phyloP scores from a whole-genome alignment of 2,888 invertebrate genomes.

The Scotopteryx bipunctaria region DNA sequence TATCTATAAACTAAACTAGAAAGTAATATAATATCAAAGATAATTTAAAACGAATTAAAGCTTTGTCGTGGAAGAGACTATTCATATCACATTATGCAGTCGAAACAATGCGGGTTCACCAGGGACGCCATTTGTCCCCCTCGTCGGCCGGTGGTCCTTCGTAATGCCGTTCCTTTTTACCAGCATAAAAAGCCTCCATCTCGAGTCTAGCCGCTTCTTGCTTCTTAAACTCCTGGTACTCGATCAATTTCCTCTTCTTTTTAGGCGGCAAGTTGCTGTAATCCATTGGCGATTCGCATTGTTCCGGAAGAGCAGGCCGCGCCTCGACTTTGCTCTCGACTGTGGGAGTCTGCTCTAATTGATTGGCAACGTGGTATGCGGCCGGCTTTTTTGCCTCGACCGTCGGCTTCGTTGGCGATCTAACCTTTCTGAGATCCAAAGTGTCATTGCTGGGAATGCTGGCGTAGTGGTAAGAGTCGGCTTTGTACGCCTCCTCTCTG shows the following conservation, averaged over 20 bases:
- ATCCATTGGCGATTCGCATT: constrained; percentile 75
- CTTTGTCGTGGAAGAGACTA: constrained; percentile 78
- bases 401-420: constrained; percentile 64
- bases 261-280: constrained; percentile 80
- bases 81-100: constrained; percentile 70
- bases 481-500: constrained; percentile 63
- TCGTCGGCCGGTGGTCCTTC: constrained; percentile 65
- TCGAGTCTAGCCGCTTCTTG: constrained; percentile 76
- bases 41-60: constrained; percentile 79
- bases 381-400: constrained; percentile 52
- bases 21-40: constrained; percentile 37
- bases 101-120: constrained; percentile 48
- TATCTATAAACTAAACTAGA: constrained; percentile 33
- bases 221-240: constrained; percentile 81
- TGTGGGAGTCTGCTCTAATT: constrained; percentile 53
- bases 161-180: constrained; percentile 60
- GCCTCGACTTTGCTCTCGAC: constrained; percentile 62
- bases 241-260: constrained; percentile 81
- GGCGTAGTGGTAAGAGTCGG: constrained; percentile 59
- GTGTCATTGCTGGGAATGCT: constrained; percentile 61
- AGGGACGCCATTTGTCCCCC: constrained; percentile 74
- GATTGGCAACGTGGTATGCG: constrained; percentile 47
- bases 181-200: constrained; percentile 68
- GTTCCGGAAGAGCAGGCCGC: constrained; percentile 67
- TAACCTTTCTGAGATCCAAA: constrained; percentile 73